Evolutionary conservation across 2,797 vertebrate species (phyloP), one percentile per base, ranked within the genome.

Genomic region (Geotrypetes seraphini): DNA sequence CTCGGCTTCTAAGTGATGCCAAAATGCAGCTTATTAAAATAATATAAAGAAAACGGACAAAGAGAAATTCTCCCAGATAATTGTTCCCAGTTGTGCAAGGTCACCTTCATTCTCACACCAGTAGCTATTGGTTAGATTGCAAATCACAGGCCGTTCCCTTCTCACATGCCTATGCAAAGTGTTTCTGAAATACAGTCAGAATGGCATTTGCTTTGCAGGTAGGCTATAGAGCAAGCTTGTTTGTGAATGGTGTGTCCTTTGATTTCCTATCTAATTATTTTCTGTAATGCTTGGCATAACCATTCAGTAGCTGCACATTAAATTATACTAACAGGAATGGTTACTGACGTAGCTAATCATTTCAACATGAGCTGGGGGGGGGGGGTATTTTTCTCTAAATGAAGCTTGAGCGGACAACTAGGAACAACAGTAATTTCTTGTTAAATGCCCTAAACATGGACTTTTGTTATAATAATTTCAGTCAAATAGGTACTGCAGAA

Each of bases 31-130:
- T 67, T 75, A 73, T 58, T 55, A 79, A 68, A 65, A 60, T 52
- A 54, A 52, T 50, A 62, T 50, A 55, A 47, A 63, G 69, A 47
- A 66, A 53, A 48, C 61, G 51, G 51, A 47, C 62, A 64, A 34
- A 53, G 44, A 70, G 61, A 66, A 45, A 69, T 56, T 56, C 60
- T 52, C 69, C 59, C 51, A 53, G 60, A 56, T 83, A 80, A 78
- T 62, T 64, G 60, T 63, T 56, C 67, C 73, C 75, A 73, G 60
- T 50, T 58, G 58, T 49, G 16, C 73, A 86, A 90, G 81, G 83
- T 84, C 84, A 89, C 86, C 86, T 85, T 90, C 69, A 55, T 70
- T 62, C 44, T 34, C 19, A 28, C 3, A 8, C 54, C 63, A 33
- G 29, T 30, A 37, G 33, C 7, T 52, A 22, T 8, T 39, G 54